Percentiles rank a stretch among this genome's conserved stretches.
Evolutionary conservation across 1,140 invertebrate genomes (phyloP).

Genomic region (Drosophila paulistorum): DNA sequence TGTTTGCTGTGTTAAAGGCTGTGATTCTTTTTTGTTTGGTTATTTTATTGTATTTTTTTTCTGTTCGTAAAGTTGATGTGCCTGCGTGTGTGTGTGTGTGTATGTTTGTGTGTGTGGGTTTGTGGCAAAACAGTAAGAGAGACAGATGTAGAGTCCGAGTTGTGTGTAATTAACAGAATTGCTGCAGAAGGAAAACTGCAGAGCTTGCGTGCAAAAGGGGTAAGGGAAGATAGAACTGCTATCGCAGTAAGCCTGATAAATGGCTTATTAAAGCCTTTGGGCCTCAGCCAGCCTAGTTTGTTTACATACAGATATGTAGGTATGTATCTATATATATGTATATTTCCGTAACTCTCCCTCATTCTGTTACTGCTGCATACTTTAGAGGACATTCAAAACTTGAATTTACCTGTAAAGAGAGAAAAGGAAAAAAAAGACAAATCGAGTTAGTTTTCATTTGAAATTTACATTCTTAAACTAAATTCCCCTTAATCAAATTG

Average conservation of each 20-base stretch:
- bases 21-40: conserved; percentile 46
- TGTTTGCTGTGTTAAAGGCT: conserved; percentile 75
- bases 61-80: conserved; percentile 8
- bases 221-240: not conserved
- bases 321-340: not conserved
- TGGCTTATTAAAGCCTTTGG: conserved; percentile 67
- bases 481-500: conserved; percentile 39
- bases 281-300: conserved; percentile 20
- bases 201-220: not conserved
- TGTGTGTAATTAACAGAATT: conserved; percentile 48
- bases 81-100: not conserved
- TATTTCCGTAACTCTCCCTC: not conserved
- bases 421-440: not conserved
- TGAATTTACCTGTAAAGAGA: conserved; percentile 46
- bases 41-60: not conserved
- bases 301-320: not conserved
- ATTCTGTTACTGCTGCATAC: not conserved
- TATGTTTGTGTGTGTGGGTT: not conserved
- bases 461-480: conserved; percentile 28
- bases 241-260: conserved; percentile 63
- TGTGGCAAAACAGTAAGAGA: not conserved
- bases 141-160: conserved; percentile 12
- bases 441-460: conserved; percentile 10
- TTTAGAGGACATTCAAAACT: not conserved
- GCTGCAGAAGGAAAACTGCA: not conserved